Base-by-base conservation (phyloP, 2,888 invertebrate species). In the Arrhopalites spinosus region DNA sequence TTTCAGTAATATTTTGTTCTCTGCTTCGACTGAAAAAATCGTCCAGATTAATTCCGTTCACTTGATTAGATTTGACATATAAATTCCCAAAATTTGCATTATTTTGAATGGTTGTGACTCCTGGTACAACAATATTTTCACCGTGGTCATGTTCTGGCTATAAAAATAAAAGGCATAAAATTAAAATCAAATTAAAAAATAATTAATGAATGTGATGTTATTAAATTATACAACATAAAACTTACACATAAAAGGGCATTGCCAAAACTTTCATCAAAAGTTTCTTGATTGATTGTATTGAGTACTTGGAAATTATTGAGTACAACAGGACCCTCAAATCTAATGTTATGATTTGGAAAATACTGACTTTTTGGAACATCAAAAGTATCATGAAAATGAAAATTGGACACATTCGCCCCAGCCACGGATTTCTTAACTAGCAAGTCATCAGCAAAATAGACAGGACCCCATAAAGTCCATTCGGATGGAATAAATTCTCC, bases 241-340 rank as follows among this genome's bases (percentile, higher is more conserved):
- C 79, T 79, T 77, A 82, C 82, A 72, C 81, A 81, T 11, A 73
- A 27, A 0, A 80, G 53, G 2, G 79, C 15, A 27, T 74, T 64
- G 8, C 73, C 73, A 74, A 80, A 79, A 20, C 76, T 70, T 23
- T 80, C 77, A 1, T 77, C 53, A 45, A 78, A 80, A 2, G 36
- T 23, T 50, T 79, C 74, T 0, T 47, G 73, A 61, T 82, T 82
- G 7, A 82, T 72, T n/a, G 63, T 73, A 11, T 70, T 45, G 1
- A 72, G 15, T 2, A 80, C 78, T 7, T 61, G n/a, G 0, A 80
- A 68, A n/a, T 70, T 61, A 56, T 78, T 74, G 20, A 81, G n/a
- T 2, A 47, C 43, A 17, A 80, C 68, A 5, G 79, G 78, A 23
- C 74, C 74, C 5, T 67, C 59, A 66, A 82, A 79, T 17, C 63